These are phyloP conservation scores for Colaptes auratus DNA, from an alignment of 2,113 vertebrate species.

Conservation along the genomic window DNA sequence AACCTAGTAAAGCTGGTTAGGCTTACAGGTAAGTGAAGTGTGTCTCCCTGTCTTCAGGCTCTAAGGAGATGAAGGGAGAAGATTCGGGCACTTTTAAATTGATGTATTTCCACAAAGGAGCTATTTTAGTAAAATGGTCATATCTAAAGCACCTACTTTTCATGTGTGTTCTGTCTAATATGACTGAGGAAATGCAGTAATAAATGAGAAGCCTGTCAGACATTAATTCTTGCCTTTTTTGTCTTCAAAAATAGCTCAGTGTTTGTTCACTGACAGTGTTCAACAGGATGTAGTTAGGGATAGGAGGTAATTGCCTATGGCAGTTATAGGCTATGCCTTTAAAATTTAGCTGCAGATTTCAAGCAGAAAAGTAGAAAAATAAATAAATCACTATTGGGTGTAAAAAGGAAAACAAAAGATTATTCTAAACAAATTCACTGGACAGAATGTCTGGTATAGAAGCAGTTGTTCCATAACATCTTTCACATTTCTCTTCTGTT, in stretches of 20 bases:
- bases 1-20: not conserved
- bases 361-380: too few species aligned
- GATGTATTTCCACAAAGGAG: not conserved
- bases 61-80: not conserved
- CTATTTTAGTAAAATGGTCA: not conserved
- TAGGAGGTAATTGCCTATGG: not conserved
- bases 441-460: too few species aligned
- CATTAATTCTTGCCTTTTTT: not conserved
- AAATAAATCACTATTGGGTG: too few species aligned
- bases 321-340: too few species aligned
- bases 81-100: not conserved
- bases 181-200: not conserved
- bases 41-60: not conserved
- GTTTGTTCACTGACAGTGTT: not conserved
- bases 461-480: too few species aligned
- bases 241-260: not conserved
- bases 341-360: too few species aligned
- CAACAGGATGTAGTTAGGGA: not conserved
- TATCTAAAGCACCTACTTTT: not conserved
- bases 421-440: too few species aligned
- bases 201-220: not conserved
- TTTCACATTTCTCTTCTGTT: too few species aligned
- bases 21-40: not conserved
- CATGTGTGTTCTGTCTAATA: not conserved
- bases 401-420: too few species aligned